Percentiles rank a stretch among this genome's conserved stretches.
Conservation (phyloP, 2,113 vertebrate species). For the Rostratula benghalensis region DNA sequence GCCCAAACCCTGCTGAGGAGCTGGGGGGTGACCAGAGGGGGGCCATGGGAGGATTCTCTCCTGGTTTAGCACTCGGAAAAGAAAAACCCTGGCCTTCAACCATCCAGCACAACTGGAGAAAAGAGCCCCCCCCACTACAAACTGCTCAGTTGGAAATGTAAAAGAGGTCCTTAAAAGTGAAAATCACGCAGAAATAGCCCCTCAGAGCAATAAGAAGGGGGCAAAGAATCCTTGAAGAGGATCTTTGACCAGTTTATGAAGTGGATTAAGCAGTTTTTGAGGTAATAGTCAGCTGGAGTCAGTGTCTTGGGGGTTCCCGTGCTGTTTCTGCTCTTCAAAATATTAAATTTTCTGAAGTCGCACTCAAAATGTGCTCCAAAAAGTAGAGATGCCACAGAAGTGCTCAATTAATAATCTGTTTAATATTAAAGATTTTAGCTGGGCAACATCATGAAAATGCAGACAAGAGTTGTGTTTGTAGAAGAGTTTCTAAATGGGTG, state of each 20-base stretch:
- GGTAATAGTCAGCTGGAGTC: not conserved
- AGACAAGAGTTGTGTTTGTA: not conserved
- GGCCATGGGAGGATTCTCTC: not conserved
- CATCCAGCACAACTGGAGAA: not conserved
- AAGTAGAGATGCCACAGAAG: not conserved
- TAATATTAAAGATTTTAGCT: not conserved
- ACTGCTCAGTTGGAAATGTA: not conserved
- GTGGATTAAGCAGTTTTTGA: not conserved
- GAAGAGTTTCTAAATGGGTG: not conserved
- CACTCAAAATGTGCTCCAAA: not conserved
- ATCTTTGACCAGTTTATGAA: not conserved
- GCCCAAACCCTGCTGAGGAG: not conserved
- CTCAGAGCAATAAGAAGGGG: not conserved
- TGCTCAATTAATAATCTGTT: not conserved
- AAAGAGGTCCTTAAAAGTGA: not conserved
- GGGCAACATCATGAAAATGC: not conserved
- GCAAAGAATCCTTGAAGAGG: not conserved
- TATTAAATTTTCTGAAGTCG: not conserved
- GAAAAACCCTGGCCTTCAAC: not conserved
- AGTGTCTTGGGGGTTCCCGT: not conserved
- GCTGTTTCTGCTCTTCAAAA: not conserved
- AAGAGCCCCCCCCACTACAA: not conserved
- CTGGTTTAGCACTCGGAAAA: not conserved
- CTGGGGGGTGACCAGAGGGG: not conserved
- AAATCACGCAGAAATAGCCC: not conserved